Percentiles rank a stretch among this genome's conserved stretches.
Evolutionary conservation across 2,797 vertebrate species (phyloP).

Genomic region (Cynopterus sphinx): DNA sequence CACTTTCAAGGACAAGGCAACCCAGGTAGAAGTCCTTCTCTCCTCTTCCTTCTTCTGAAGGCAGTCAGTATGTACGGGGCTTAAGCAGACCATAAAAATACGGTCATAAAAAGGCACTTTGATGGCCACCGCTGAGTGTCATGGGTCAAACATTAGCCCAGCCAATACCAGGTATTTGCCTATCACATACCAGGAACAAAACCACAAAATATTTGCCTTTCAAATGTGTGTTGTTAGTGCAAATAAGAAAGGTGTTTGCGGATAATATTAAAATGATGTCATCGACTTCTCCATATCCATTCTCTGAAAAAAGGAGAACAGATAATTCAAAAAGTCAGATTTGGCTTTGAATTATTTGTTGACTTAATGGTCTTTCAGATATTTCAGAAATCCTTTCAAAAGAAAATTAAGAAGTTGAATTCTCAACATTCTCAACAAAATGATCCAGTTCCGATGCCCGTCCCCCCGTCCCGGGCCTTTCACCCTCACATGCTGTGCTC

Average conservation of each 20-base stretch:
- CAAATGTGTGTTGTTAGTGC: background rate
- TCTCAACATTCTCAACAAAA: background rate
- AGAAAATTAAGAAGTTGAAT: slow-evolving; percentile 11
- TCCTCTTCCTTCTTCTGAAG: background rate
- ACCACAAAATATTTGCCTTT: background rate
- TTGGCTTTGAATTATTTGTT: background rate
- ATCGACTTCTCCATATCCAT: background rate
- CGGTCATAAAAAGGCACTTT: background rate
- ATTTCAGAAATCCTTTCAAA: slow-evolving; percentile 28
- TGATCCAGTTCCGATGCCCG: background rate
- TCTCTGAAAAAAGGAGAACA: background rate
- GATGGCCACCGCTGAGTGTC: background rate
- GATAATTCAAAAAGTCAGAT: background rate
- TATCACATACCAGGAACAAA: background rate
- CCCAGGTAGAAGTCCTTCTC: background rate
- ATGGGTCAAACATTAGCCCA: background rate
- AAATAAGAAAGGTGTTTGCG: slow-evolving; percentile 1
- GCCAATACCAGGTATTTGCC: too few relatives aligned
- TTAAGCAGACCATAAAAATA: background rate
- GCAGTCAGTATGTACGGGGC: background rate
- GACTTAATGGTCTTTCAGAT: slow-evolving; percentile 17
- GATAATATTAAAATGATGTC: background rate
- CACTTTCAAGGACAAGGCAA: background rate
- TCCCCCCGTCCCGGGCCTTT: background rate
- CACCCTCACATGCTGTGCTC: background rate